These are phyloP conservation scores for Numida meleagris DNA, from an alignment of 2,113 vertebrate genomes.

Conservation along the genomic window DNA sequence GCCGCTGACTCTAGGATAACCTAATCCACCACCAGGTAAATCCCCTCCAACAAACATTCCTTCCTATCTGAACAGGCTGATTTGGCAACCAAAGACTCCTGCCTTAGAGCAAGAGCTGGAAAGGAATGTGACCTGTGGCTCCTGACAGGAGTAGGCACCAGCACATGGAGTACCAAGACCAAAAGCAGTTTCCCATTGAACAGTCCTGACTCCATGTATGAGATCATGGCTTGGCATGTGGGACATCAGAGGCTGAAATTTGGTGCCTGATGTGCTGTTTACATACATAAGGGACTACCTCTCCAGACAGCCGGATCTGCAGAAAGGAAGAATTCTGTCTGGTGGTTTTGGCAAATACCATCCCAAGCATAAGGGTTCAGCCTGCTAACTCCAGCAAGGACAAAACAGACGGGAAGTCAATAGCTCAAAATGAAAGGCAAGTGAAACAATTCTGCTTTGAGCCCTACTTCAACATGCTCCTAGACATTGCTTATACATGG, in stretches of 20 bases:
- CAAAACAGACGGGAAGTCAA: neutral
- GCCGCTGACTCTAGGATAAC: neutral
- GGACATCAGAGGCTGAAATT: neutral
- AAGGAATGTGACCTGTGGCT: constrained; percentile 49
- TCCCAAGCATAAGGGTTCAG: neutral
- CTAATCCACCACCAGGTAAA: constrained; percentile 60
- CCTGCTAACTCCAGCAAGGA: neutral
- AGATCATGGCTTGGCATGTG: neutral
- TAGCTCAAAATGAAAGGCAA: neutral
- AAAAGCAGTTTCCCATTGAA: neutral
- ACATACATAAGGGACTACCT: neutral
- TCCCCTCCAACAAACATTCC: constrained; percentile 56
- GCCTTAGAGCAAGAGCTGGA: constrained; percentile 29
- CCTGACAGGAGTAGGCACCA: neutral
- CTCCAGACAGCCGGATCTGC: neutral
- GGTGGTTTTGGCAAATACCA: neutral
- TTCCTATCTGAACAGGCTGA: constrained; percentile 50
- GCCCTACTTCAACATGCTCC: neutral
- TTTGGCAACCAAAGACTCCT: constrained; percentile 31
- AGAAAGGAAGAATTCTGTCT: neutral
- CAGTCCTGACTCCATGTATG: accelerated
- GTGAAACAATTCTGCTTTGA: neutral
- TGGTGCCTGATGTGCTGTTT: neutral
- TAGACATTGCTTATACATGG: neutral
- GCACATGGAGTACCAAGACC: neutral